Percentiles rank a stretch among this genome's conserved stretches.
phyloP scores from a whole-genome alignment of 2,797 vertebrate species.

The Harpagifer antarcticus region DNA sequence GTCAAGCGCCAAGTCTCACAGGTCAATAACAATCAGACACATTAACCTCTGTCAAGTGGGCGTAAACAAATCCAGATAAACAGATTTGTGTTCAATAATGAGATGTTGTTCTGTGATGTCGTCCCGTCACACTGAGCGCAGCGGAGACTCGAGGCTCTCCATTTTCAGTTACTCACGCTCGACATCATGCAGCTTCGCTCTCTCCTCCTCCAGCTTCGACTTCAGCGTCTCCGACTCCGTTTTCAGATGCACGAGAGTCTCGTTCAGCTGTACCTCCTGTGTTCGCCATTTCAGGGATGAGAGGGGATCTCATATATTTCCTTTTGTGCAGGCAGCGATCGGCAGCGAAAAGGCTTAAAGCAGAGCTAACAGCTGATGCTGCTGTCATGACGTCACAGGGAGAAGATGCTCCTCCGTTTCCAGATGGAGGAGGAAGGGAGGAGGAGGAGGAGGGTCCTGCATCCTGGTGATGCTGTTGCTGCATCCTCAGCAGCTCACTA shows the following conservation, averaged over 20 bases:
- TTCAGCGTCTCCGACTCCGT: constrained; percentile 95
- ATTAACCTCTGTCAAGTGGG: neutral
- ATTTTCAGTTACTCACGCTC: constrained; percentile 91
- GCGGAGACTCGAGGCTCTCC: constrained; percentile 68
- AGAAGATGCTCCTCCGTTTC: constrained; percentile 77
- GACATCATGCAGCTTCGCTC: constrained; percentile 99
- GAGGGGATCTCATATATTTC: constrained; percentile 84
- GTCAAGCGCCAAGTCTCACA: neutral
- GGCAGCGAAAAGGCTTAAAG: constrained; percentile 75
- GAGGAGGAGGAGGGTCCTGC: constrained; percentile 43
- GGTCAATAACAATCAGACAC: neutral
- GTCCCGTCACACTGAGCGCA: constrained; percentile 34
- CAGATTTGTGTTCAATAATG: fast-evolving
- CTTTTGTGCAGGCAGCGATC: constrained; percentile 73
- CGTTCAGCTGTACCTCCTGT: constrained; percentile 92
- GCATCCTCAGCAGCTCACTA: constrained; percentile 37
- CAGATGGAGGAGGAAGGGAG: constrained; percentile 50
- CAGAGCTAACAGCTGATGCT: constrained; percentile 85
- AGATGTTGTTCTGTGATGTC: constrained; percentile 7
- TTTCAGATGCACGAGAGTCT: constrained; percentile 93
- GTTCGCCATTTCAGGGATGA: constrained; percentile 93
- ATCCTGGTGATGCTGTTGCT: constrained; percentile 57
- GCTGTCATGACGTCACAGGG: constrained; percentile 86
- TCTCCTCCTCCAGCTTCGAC: constrained; percentile 96
- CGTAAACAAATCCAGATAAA: too few relatives aligned